These are phyloP conservation scores for Ceyx melanurus DNA, from an alignment of 2,113 vertebrate genomes.

Conservation along the genomic window DNA sequence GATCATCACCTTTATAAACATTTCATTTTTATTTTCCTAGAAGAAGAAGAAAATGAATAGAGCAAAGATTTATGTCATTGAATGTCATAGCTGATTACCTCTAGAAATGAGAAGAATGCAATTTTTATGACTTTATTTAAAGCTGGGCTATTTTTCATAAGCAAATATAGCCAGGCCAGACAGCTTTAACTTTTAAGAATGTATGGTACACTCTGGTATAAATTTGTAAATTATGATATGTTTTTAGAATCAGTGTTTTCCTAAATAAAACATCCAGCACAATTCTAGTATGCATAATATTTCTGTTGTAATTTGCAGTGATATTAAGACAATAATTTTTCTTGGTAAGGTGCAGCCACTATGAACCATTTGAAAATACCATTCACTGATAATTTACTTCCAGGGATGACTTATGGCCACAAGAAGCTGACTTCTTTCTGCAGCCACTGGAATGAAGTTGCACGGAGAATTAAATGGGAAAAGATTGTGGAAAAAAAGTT, in stretches of 20 bases:
- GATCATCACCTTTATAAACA: constrained; percentile 52
- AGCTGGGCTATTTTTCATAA: constrained; percentile 72
- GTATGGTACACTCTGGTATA: constrained; percentile 2
- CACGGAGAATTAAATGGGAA: background rate
- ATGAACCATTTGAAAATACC: constrained; percentile 7
- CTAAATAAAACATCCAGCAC: constrained; percentile 49
- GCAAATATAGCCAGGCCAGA: constrained; percentile 51
- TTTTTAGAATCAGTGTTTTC: constrained; percentile 57
- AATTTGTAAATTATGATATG: constrained; percentile 58
- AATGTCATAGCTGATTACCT: constrained; percentile 77
- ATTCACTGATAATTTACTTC: constrained; percentile 13
- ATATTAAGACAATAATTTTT: constrained; percentile 41
- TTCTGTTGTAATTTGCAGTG: constrained; percentile 44
- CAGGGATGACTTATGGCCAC: background rate
- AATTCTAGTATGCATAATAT: background rate
- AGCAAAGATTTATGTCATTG: constrained; percentile 74
- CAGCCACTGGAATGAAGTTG: background rate
- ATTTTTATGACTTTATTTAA: constrained; percentile 78
- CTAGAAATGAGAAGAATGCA: constrained; percentile 73
- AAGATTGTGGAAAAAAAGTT: background rate
- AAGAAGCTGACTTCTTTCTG: background rate
- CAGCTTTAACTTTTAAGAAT: constrained; percentile 75
- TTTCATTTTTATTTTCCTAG: constrained; percentile 66
- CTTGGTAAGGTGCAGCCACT: background rate
- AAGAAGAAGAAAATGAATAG: constrained; percentile 67